A percentile compares a stretch with the other conserved stretches of the same genome.
Evolutionary conservation across 2,797 vertebrate species (phyloP).

Genomic region (Fistularia tabacaria): DNA sequence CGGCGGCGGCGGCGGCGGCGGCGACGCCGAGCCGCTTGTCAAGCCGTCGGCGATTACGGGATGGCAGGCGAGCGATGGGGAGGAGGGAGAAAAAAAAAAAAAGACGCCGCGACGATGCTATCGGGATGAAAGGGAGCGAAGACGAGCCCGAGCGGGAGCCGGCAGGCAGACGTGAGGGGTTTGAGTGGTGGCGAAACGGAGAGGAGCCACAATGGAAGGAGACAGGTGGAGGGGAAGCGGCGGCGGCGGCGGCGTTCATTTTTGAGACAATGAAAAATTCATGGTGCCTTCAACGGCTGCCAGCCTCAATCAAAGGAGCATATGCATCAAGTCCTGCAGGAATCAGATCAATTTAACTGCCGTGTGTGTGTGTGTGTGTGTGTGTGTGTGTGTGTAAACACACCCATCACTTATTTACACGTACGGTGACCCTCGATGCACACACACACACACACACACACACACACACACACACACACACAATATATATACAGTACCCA

Average conservation of each 20-base stretch:
- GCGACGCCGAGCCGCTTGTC: too few relatives aligned
- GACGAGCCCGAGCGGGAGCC: too few relatives aligned
- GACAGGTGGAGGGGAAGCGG: conserved; percentile 12
- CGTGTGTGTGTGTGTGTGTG: conserved; percentile 11
- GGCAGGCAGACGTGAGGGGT: conserved; percentile 25
- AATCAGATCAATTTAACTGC: conserved; percentile 70
- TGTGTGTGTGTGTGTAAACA: neutral
- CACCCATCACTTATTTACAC: conserved; percentile 60
- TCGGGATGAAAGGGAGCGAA: too few relatives aligned
- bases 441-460: too few relatives aligned
- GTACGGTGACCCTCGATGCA: conserved; percentile 10
- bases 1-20: too few relatives aligned
- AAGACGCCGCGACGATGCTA: too few relatives aligned
- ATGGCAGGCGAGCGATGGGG: too few relatives aligned
- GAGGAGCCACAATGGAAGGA: conserved; percentile 23
- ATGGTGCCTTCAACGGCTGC: conserved; percentile 60
- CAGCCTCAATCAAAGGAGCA: conserved; percentile 65
- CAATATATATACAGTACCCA: too few relatives aligned
- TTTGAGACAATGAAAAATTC: conserved; percentile 69
- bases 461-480: too few relatives aligned
- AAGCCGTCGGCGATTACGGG: too few relatives aligned
- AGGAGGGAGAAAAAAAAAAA: too few relatives aligned
- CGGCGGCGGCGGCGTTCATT: conserved; percentile 26
- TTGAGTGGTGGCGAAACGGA: conserved; percentile 10
- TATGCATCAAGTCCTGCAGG: conserved; percentile 56